Evolutionary conservation across 2,113 vertebrate species (phyloP).

Genomic region (Gobius niger): DNA sequence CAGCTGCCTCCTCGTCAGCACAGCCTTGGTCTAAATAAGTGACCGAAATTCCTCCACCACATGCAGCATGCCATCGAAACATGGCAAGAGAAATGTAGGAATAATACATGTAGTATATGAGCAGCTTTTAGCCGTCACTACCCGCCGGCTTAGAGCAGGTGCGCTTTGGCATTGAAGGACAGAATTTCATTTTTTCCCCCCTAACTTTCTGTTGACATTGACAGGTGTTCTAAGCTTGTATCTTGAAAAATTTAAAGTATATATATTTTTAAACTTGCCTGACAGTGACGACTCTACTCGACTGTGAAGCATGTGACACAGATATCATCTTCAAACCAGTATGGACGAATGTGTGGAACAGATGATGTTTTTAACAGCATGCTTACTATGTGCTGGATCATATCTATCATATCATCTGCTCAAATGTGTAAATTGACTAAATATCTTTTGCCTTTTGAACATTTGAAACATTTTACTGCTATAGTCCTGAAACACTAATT

Average conservation of each 20-base stretch:
- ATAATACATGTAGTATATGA: neutral
- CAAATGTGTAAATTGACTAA: neutral
- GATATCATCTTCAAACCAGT: neutral
- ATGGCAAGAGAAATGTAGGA: neutral
- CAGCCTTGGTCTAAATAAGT: slow-evolving; percentile 25
- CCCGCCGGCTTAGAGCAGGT: neutral
- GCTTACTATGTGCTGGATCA: neutral
- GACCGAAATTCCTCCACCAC: neutral
- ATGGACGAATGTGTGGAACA: neutral
- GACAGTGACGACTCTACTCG: slow-evolving; percentile 3
- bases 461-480: too few species aligned
- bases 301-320: slow-evolving; percentile 7
- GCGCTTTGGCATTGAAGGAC: slow-evolving; percentile 4
- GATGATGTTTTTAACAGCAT: neutral
- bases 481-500: too few species aligned
- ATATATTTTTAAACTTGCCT: neutral
- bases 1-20: slow-evolving; percentile 50
- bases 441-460: too few species aligned
- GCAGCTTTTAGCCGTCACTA: neutral
- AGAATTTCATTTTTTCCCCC: neutral
- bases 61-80: neutral
- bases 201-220: neutral
- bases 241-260: neutral
- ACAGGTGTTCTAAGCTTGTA: neutral
- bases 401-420: neutral